A percentile compares a stretch with the other conserved stretches of the same genome.
These are phyloP conservation scores for Antheraea pernyi DNA, from an alignment of 1,140 invertebrate genomes.

Conservation along the genomic window DNA sequence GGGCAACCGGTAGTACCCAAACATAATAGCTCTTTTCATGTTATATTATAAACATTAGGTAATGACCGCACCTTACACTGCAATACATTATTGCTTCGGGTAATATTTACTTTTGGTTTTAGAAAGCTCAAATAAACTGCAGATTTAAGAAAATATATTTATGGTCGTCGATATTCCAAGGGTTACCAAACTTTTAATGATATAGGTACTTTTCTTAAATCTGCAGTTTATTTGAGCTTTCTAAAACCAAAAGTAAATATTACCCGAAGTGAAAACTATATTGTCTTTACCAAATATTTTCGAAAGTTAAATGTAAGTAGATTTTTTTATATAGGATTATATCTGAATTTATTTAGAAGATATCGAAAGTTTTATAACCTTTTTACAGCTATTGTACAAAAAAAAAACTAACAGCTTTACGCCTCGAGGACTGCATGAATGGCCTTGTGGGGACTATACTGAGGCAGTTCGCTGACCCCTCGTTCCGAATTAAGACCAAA, in stretches of 20 bases:
- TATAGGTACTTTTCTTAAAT: too few relatives aligned
- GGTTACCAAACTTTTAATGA: too few relatives aligned
- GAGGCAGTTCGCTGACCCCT: conserved; percentile 4
- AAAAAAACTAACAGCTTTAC: conserved; percentile 4
- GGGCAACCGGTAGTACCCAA: conserved; percentile 42
- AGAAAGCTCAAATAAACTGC: too few relatives aligned
- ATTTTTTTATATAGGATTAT: not conserved
- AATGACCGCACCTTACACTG: not conserved
- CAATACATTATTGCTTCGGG: not conserved
- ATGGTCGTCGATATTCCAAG: too few relatives aligned
- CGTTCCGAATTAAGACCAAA: not conserved
- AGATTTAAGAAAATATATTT: too few relatives aligned
- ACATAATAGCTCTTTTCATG: conserved; percentile 25
- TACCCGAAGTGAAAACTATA: too few relatives aligned
- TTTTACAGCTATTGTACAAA: not conserved
- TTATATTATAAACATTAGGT: not conserved
- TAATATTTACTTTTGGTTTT: too few relatives aligned
- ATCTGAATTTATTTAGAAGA: not conserved
- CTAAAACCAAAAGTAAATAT: too few relatives aligned
- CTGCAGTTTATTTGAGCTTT: too few relatives aligned
- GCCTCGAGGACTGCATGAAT: conserved; percentile 1
- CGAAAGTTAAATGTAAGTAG: not conserved
- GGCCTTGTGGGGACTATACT: conserved; percentile 9
- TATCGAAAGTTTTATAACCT: not conserved
- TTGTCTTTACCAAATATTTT: too few relatives aligned